Base-by-base conservation (phyloP, 2,888 invertebrate genomes). In the Sclerodermus sp. region DNA sequence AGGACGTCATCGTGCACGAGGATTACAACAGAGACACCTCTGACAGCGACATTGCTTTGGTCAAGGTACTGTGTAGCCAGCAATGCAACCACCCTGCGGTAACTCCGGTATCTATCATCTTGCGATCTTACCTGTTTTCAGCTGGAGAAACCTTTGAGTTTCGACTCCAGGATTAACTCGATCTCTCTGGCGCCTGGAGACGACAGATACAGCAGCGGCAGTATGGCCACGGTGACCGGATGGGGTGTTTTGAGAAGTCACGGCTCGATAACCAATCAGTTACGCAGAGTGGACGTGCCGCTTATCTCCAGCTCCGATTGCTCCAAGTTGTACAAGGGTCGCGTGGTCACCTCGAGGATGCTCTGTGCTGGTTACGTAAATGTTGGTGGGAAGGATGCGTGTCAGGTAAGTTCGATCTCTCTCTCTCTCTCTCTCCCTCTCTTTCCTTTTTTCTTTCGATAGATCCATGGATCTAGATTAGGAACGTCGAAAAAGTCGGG, bases 351-450 rank as follows among this genome's bases (percentile, higher is more conserved):
- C 0, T 66, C 68, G 38, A 79, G 83, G 63, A 84, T 85, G 84
- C 80, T 85, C 67, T 84, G 85, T 60, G 84, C 84, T 0, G 84
- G 84, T 40, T 82, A 82, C 55, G 78, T 82, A 56, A 76, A 82
- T 12, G 81, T 82, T 3, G 84, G 83, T 13, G 83, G 82, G 34
- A 82, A 80, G 16, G 83, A 83, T 30, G 81, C 82, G 14, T 83
- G 83, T 66, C 82, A 82, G 80, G 82, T 83, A 56, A 67, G 48
- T 52, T 38, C 6, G 8, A 6, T 30, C 6, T 30, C 30, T 9
- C 10, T 10, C 30, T 30, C 30, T 10, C 30, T n/a, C n/a, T n/a
- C n/a, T n/a, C n/a, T n/a, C n/a, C n/a, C n/a, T n/a, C n/a, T n/a
- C 30, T 8, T 16, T 41, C 23, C 14, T 45, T 23, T 12, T 13